Base-by-base conservation (phyloP, 2,797 vertebrate genomes). In the Glyptemys insculpta region DNA sequence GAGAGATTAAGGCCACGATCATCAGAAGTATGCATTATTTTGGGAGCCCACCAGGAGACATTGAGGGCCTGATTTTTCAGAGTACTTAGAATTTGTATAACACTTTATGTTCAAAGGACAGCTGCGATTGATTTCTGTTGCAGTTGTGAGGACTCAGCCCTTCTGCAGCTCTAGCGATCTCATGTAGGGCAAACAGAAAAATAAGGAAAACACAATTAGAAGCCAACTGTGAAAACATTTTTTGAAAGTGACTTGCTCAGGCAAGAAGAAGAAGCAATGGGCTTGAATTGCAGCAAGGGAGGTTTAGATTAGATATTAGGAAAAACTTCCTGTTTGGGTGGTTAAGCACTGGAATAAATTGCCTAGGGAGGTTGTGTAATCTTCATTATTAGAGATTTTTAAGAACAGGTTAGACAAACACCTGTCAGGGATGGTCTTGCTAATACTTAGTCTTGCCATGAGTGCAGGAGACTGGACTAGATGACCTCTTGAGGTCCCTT, bases 101-200 rank as follows among this genome's bases (percentile, higher is more conserved):
- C 41, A 52, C 1, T 0, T 0, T 57, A 15, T 49, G 4, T 84
- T 59, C 25, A 81, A 82, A 94, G 23, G 9, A 87, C 49, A 79
- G 16, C 2, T 85, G 25, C 2, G 44, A 90, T 34, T 86, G 0
- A 89, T 91, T 86, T 93, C 10, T 85, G 3, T 72, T 82, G 5
- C 4, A 82, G 41, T 0, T 53, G 12, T 34, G 9, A 25, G 0
- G 0, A 15, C 52, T 78, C 57, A 91, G 10, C 6, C 4, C 1
- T 29, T 12, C 2, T 12, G 3, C 68, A 54, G 90, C 52, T 80
- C n/a, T 81, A 5, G 1, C 1, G 5, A 11, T 47, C 37, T 47
- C 41, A 47, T 68, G 23, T 47, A 47, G 41, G 4, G 6, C 12
- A 12, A 4, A 25, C 11, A 47, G 37, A 76, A 47, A 47, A 27